Percentiles rank a stretch among this genome's conserved stretches.
Evolutionary conservation across 2,113 vertebrate species (phyloP).

Genomic region (Plectropomus leopardus): DNA sequence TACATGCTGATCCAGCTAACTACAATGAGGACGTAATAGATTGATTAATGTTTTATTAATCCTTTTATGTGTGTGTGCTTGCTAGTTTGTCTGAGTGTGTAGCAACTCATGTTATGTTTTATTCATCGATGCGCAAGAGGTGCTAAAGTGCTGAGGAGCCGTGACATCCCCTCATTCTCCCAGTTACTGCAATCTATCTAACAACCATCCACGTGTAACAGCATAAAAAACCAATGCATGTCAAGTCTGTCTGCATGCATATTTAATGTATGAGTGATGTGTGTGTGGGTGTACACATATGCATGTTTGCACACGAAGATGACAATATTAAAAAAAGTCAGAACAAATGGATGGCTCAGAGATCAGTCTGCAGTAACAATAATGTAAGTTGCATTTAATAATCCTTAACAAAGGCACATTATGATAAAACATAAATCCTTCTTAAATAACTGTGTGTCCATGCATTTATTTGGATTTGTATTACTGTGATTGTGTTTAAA

Average conservation of each 20-base stretch:
- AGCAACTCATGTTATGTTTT: slow-evolving; percentile 45
- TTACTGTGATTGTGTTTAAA: slow-evolving; percentile 7
- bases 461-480: slow-evolving; percentile 34
- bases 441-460: slow-evolving; percentile 19
- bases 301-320: neutral
- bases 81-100: slow-evolving; percentile 2
- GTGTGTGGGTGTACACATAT: neutral
- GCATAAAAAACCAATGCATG: slow-evolving; percentile 14
- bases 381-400: slow-evolving; percentile 43
- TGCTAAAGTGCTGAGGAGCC: slow-evolving; percentile 50
- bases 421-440: slow-evolving; percentile 49
- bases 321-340: neutral
- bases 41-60: slow-evolving; percentile 57
- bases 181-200: slow-evolving; percentile 47
- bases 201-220: slow-evolving; percentile 28
- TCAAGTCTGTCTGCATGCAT: slow-evolving; percentile 28
- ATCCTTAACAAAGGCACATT: slow-evolving; percentile 45
- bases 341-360: neutral
- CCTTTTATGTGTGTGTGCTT: neutral
- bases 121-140: slow-evolving; percentile 49
- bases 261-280: slow-evolving; percentile 9
- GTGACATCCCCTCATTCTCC: slow-evolving; percentile 27
- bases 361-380: slow-evolving; percentile 3
- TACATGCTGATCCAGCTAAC: slow-evolving; percentile 42
- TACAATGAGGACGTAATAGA: slow-evolving; percentile 32